A percentile compares a stretch with the other conserved stretches of the same genome.
Evolutionary conservation across 2,113 vertebrate genomes (phyloP).

Genomic region (Nibea coibor): DNA sequence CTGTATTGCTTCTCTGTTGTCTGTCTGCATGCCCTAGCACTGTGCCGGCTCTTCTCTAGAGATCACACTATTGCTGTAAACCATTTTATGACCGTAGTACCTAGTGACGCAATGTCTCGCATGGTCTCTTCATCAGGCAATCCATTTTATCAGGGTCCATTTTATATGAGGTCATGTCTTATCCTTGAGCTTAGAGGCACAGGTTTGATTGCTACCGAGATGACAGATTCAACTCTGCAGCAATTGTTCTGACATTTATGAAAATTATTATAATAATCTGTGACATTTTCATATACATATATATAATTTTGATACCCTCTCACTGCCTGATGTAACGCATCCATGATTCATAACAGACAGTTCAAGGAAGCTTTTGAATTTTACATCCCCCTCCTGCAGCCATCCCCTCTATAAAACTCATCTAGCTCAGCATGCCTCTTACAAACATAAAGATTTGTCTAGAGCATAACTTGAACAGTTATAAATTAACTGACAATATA

Average conservation of each 20-base stretch:
- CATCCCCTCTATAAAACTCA: background rate
- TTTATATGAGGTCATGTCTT: constrained; percentile 22
- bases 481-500: background rate
- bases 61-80: background rate
- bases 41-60: constrained; percentile 1
- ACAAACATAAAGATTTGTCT: background rate
- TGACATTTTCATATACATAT: constrained; percentile 8
- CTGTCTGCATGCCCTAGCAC: background rate
- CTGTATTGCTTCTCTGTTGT: background rate
- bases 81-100: constrained; percentile 9
- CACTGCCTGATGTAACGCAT: constrained; percentile 2
- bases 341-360: background rate
- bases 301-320: constrained; percentile 9
- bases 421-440: background rate
- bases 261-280: constrained; percentile 14
- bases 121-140: constrained; percentile 6
- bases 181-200: background rate
- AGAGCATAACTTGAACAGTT: background rate
- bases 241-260: background rate
- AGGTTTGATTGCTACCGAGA: background rate
- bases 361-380: background rate
- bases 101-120: constrained; percentile 15
- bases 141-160: constrained; percentile 22
- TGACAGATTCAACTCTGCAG: background rate
- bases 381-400: background rate